Conservation (phyloP, 23 tunicate genomes). For the Aplidium turbinatum region DNA sequence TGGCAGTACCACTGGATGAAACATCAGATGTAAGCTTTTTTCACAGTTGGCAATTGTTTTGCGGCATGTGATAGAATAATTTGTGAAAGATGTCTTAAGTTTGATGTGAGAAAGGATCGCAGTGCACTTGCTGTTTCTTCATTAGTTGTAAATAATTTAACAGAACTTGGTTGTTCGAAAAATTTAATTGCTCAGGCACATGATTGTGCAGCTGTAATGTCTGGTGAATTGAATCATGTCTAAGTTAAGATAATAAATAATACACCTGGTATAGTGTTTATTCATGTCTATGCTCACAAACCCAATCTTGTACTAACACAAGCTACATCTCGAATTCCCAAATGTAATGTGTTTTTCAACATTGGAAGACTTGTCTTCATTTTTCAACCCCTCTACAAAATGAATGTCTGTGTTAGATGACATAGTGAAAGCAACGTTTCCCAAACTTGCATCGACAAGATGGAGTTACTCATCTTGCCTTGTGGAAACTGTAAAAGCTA, state of each 20-base stretch:
- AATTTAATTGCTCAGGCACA: slow-evolving; percentile 21
- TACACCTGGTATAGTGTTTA: slow-evolving; percentile 20
- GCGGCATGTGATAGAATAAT: slow-evolving; percentile 15
- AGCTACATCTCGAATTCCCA: too few species aligned
- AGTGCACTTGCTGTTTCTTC: slow-evolving; percentile 24
- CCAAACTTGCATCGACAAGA: slow-evolving; percentile 18
- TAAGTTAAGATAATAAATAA: slow-evolving; percentile 8
- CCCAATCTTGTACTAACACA: slow-evolving; percentile 19
- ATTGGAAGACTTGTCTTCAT: slow-evolving; percentile 13
- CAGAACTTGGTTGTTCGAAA: slow-evolving; percentile 15
- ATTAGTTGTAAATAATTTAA: slow-evolving; percentile 9
- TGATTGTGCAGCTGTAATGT: slow-evolving; percentile 25
- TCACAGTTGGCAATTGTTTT: slow-evolving; percentile 13
- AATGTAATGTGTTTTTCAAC: too few species aligned
- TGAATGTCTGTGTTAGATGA: slow-evolving; percentile 15
- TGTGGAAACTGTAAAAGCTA: slow-evolving; percentile 17
- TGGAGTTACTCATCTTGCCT: slow-evolving; percentile 26
- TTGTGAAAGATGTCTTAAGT: slow-evolving; percentile 13
- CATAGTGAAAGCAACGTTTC: slow-evolving; percentile 7
- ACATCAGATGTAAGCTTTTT: slow-evolving; percentile 21
- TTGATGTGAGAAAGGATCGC: slow-evolving; percentile 31
- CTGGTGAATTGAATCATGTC: slow-evolving; percentile 13
- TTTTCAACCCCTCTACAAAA: slow-evolving; percentile 14
- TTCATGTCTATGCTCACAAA: slow-evolving; percentile 23
- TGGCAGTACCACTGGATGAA: slow-evolving; percentile 7